Conservation (phyloP, 2,888 invertebrate species). For the Philereme transversata region DNA sequence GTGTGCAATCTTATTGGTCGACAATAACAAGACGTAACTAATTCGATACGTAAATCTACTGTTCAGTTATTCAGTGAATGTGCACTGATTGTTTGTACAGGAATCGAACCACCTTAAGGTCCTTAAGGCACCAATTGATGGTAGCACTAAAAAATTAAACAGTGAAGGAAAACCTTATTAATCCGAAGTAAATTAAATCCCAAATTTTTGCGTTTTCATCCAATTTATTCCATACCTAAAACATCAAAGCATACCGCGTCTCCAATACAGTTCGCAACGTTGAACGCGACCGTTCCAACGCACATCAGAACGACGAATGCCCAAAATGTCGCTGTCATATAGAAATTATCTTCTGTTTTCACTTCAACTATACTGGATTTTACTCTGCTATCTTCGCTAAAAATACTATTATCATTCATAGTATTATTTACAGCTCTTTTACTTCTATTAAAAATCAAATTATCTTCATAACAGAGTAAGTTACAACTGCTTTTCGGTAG, state of each 20-base stretch:
- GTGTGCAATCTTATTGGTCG: background rate
- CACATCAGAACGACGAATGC: conserved; percentile 88
- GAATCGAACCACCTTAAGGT: too few relatives aligned
- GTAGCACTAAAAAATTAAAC: too few relatives aligned
- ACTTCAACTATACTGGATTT: conserved; percentile 28
- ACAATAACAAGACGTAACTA: too few relatives aligned
- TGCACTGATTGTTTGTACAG: too few relatives aligned
- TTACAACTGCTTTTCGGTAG: conserved; percentile 59
- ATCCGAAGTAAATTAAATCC: too few relatives aligned
- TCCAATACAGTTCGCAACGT: conserved; percentile 93
- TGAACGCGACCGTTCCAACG: conserved; percentile 90
- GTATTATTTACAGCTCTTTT: conserved; percentile 33
- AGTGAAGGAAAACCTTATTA: too few relatives aligned
- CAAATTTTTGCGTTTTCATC: too few relatives aligned
- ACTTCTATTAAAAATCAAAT: conserved; percentile 24
- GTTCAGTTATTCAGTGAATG: too few relatives aligned
- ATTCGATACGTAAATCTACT: too few relatives aligned
- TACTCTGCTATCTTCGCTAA: conserved; percentile 11
- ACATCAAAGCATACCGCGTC: conserved; percentile 96
- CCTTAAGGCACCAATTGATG: too few relatives aligned
- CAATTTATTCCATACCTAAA: conserved; percentile 83
- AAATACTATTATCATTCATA: conserved; percentile 5
- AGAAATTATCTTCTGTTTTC: conserved; percentile 65
- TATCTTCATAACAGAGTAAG: conserved; percentile 66
- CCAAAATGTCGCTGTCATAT: conserved; percentile 88